Evolutionary conservation across 2,113 vertebrate species (phyloP).

Genomic region (Dasyprocta punctata): DNA sequence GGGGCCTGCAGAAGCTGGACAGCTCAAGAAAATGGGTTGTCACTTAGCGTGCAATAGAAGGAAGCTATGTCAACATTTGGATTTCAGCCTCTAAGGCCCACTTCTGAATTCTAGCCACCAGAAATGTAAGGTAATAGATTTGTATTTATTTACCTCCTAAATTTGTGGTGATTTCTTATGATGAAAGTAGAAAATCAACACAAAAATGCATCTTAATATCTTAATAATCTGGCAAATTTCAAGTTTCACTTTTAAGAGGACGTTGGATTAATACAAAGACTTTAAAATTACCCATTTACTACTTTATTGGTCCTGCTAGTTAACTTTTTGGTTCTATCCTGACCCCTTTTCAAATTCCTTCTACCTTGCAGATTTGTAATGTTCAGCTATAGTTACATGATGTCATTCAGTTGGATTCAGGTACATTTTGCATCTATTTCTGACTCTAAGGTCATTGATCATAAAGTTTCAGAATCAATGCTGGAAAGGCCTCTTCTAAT

Average conservation of each 20-base stretch:
- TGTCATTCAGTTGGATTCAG: background rate
- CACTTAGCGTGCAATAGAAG: background rate
- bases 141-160: background rate
- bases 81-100: background rate
- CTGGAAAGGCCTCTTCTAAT: background rate
- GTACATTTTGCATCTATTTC: background rate
- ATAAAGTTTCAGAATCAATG: background rate
- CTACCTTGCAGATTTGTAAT: background rate
- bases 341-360: background rate
- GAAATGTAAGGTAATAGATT: background rate
- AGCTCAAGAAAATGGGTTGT: background rate
- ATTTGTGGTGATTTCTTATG: background rate
- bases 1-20: background rate
- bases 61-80: background rate
- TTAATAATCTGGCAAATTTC: background rate
- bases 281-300: background rate
- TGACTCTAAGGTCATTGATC: background rate
- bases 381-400: background rate
- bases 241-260: constrained; percentile 5
- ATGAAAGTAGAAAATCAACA: background rate
- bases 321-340: background rate
- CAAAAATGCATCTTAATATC: background rate
- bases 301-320: background rate
- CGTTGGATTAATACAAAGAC: background rate
- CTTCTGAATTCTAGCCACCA: background rate